phyloP scores from a whole-genome alignment of 2,888 invertebrate species.

The Xestia c-nigrum region DNA sequence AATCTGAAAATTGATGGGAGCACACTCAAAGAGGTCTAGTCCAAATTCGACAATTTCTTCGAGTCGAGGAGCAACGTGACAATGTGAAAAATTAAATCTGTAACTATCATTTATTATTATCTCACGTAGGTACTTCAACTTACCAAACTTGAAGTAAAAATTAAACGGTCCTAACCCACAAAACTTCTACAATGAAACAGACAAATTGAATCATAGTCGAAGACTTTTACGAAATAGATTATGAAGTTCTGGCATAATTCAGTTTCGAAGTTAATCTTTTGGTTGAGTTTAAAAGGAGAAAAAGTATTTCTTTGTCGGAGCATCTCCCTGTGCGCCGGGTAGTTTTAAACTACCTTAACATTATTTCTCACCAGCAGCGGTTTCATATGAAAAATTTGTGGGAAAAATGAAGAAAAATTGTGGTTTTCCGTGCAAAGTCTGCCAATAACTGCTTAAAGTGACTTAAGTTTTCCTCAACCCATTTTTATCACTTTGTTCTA shows the following conservation, averaged over 20 bases:
- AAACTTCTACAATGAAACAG: constrained; percentile 50
- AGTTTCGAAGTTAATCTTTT: constrained; percentile 56
- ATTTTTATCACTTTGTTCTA: constrained; percentile 10
- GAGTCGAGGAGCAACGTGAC: no score
- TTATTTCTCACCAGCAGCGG: constrained; percentile 39
- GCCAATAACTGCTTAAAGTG: constrained; percentile 16
- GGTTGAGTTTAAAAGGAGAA: constrained; percentile 46
- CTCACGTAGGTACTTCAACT: background rate
- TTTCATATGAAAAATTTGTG: constrained; percentile 33
- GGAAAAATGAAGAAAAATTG: constrained; percentile 20
- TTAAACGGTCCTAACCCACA: constrained; percentile 12
- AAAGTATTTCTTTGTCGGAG: constrained; percentile 48
- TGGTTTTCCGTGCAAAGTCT: background rate
- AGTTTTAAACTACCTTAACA: constrained; percentile 44
- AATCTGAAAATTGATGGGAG: no score
- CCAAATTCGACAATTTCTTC: no score
- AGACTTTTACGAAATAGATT: constrained; percentile 58
- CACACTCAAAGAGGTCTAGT: no score
- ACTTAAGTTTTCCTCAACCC: background rate
- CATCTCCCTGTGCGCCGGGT: constrained; percentile 23
- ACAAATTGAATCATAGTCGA: constrained; percentile 61
- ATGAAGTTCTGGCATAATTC: constrained; percentile 60
- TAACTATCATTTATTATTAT: constrained; percentile 14
- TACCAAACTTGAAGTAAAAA: constrained; percentile 24
- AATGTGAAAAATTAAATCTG: background rate